Evolutionary conservation across 2,113 vertebrate species (phyloP), one percentile per base, ranked within the genome.

Genomic region (Xiphophorus hellerii): DNA sequence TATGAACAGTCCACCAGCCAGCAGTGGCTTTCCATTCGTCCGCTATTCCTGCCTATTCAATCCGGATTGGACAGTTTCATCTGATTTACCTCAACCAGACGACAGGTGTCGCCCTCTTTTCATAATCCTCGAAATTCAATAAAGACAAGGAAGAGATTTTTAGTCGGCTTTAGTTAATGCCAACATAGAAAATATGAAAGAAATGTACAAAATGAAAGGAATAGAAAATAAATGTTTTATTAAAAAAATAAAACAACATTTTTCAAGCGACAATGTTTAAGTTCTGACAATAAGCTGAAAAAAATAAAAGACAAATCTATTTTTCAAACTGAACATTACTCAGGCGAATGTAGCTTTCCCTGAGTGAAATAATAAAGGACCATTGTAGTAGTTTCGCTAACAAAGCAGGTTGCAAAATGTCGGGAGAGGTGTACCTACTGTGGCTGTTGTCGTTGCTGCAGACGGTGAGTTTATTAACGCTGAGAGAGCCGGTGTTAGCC

Each of bases 381-480:
- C 90, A 84, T 87, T 13, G 0, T 29, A 3, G 64, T 72, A 73
- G 58, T 72, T 44, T 42, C 12, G 44, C 58, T 69, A 71, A 76
- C 78, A 82, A 80, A 90, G 81, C 83, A 78, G 37, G 17, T 30
- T 87, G 72, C 82, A 93, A 95, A 90, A 97, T 97, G 96, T 96
- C 92, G 92, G 93, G 88, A 51, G 87, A 92, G 27, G 69, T 88
- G 13, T 93, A 89, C 5, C 61, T 90, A 42, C 76, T 95, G 31
- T 96, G 95, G 94, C 72, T 96, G 22, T 72, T 97, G 2, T 89
- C 95, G 30, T 68, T 95, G 20, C 76, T 97, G 82, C 95, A 97
- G 85, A 94, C 95, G 96, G 96, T 97, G 93, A 95, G 87, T 88
- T 77, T 51, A 62, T 39, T 39, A 33, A 44, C 5, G 12, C 0